These are phyloP conservation scores for Macropus fuliginosus DNA, from an alignment of 2,797 vertebrate species.

Conservation along the genomic window DNA sequence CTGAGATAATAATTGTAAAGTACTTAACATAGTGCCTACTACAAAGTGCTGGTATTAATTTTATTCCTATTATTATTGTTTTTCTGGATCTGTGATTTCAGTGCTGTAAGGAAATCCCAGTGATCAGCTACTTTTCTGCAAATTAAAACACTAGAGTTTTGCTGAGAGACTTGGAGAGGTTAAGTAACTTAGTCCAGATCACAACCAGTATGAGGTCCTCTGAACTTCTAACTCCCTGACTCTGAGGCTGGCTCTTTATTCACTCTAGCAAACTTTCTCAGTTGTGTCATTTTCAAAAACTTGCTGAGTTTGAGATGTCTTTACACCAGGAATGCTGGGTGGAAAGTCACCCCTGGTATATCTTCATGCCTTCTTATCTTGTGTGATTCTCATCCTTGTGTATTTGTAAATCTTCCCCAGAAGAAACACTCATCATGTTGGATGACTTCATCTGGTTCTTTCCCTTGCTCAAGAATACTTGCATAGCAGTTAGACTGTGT, in stretches of 20 bases:
- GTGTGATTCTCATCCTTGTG: background rate
- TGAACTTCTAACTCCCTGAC: background rate
- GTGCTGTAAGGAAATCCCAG: background rate
- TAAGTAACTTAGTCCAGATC: background rate
- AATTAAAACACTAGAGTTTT: background rate
- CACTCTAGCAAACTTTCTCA: background rate
- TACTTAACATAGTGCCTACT: background rate
- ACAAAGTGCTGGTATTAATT: background rate
- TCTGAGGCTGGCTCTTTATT: background rate
- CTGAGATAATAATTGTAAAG: background rate
- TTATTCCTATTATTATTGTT: background rate
- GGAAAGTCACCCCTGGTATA: background rate
- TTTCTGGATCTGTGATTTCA: background rate
- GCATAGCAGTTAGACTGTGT: background rate
- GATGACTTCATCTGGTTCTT: background rate
- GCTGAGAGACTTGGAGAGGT: background rate
- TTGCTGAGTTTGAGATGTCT: background rate
- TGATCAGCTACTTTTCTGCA: background rate
- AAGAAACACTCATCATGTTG: background rate
- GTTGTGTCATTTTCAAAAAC: background rate
- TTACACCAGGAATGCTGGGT: background rate
- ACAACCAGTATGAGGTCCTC: background rate
- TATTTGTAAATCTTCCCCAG: background rate
- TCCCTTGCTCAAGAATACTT: background rate
- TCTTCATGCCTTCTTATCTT: background rate